Evolutionary conservation across 1,140 invertebrate genomes (phyloP).

Genomic region (Pseudobourletiella spinata): DNA sequence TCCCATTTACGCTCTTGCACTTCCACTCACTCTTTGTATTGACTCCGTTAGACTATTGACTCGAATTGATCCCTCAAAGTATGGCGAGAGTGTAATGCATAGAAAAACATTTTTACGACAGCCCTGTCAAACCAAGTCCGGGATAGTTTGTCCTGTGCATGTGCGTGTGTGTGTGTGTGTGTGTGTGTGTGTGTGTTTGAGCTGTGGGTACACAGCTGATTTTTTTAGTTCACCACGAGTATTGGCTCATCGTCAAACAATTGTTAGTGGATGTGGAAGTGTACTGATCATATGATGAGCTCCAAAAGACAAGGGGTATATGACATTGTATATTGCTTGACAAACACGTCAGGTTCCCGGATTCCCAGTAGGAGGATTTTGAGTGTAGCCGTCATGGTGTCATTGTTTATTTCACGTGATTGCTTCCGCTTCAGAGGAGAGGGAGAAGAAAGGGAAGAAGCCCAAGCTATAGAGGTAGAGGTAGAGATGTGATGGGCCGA

Average conservation of each 20-base stretch:
- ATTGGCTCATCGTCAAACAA: background rate
- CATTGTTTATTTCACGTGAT: no score
- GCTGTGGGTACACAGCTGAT: background rate
- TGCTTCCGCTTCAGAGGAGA: no score
- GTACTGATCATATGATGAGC: no score
- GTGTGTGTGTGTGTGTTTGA: background rate
- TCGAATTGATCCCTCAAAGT: background rate
- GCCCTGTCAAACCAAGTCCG: background rate
- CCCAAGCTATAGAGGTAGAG: no score
- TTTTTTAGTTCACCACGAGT: background rate
- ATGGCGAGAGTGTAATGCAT: background rate
- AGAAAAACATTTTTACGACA: background rate
- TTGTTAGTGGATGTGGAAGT: no score
- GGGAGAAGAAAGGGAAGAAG: no score
- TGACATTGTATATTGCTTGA: no score
- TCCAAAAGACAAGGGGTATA: no score
- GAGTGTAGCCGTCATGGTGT: no score
- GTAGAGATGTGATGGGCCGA: no score
- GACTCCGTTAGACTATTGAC: background rate
- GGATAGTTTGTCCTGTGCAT: background rate
- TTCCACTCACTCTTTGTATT: background rate
- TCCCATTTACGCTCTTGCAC: background rate
- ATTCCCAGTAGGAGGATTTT: no score
- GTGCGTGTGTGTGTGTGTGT: background rate
- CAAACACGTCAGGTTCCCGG: no score